These are phyloP conservation scores for Microctonus aethiopoides DNA, from an alignment of 2,888 invertebrate species.

Conservation along the genomic window DNA sequence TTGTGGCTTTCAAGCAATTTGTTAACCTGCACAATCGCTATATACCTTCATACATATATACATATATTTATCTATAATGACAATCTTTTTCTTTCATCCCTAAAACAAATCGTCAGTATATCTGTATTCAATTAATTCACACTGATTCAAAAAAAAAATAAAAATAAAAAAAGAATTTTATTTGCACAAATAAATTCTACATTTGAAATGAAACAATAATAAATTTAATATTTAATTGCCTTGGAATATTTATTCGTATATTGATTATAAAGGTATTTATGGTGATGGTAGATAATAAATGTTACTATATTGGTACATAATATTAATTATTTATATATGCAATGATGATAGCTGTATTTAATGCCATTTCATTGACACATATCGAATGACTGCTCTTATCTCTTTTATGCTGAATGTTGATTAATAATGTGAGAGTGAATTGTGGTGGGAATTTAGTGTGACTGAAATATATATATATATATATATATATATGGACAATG, in stretches of 20 bases:
- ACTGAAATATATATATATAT: background rate
- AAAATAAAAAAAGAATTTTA: background rate
- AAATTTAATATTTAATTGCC: no score
- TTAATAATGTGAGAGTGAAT: background rate
- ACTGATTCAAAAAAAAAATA: background rate
- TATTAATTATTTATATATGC: background rate
- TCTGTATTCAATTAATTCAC: background rate
- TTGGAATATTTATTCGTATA: background rate
- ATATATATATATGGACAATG: background rate
- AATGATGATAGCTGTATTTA: background rate
- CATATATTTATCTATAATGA: background rate
- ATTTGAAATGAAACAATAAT: no score
- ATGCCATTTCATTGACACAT: constrained; percentile 4
- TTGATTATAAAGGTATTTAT: no score
- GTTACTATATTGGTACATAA: background rate
- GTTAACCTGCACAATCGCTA: constrained; percentile 15
- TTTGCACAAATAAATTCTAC: no score
- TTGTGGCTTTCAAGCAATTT: constrained; percentile 22
- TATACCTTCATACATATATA: background rate
- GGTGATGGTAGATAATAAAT: no score
- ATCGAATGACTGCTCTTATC: background rate
- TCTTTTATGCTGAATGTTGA: background rate
- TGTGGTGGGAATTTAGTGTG: background rate
- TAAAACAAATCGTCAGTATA: background rate
- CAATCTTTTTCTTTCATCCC: background rate